Evolutionary conservation across 2,888 invertebrate species (phyloP).

Genomic region (Ommatoiulus sabulosus): DNA sequence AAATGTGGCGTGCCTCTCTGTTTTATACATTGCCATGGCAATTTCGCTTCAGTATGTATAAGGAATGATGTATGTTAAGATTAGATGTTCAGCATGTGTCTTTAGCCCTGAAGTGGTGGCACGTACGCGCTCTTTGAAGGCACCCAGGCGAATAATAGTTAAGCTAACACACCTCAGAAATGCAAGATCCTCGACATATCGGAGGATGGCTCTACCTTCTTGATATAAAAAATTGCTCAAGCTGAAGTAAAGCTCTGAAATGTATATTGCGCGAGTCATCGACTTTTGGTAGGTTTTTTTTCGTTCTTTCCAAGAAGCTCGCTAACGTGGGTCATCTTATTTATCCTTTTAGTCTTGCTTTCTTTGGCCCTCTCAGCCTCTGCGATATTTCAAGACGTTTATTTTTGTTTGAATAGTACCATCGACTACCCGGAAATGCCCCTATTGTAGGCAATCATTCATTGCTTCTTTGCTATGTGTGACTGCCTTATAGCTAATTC

Average conservation of each 20-base stretch:
- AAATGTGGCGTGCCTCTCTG: neutral
- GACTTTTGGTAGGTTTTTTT: neutral
- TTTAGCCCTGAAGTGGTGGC: constrained; percentile 43
- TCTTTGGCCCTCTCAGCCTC: neutral
- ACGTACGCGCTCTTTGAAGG: constrained; percentile 26
- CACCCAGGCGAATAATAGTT: constrained; percentile 43
- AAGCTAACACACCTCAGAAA: constrained; percentile 43
- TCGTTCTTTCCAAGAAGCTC: neutral
- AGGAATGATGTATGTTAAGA: constrained; percentile 36
- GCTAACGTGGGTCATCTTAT: constrained; percentile 34
- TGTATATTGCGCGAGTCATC: neutral
- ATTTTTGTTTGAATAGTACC: neutral
- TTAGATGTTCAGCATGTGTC: constrained; percentile 43
- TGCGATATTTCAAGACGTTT: neutral
- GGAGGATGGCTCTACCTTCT: constrained; percentile 18
- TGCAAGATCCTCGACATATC: constrained; percentile 29
- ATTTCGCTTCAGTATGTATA: constrained; percentile 33
- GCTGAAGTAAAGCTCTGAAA: constrained; percentile 18
- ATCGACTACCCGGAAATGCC: neutral
- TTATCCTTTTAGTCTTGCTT: neutral
- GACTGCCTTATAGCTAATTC: neutral
- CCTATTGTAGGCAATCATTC: neutral
- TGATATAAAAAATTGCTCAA: constrained; percentile 25
- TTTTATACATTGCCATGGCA: constrained; percentile 40
- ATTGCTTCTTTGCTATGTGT: neutral